Percentiles rank a stretch among this genome's conserved stretches.
Conservation (phyloP, 2,888 invertebrate species). For the Eristalis pertinax region DNA sequence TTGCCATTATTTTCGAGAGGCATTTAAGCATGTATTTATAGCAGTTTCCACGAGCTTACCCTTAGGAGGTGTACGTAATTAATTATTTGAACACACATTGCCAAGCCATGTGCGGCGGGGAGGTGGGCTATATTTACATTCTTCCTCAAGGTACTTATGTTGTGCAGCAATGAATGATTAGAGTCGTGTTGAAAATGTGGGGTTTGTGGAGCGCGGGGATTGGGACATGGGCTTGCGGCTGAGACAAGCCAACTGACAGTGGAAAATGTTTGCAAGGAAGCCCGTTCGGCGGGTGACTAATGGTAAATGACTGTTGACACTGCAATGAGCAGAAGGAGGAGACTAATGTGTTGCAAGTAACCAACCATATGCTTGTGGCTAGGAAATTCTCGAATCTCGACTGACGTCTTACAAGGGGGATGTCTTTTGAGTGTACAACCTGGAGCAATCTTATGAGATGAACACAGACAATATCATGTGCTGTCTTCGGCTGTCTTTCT, state of each 20-base stretch:
- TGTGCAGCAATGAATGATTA: neutral
- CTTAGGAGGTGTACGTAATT: conserved; percentile 1
- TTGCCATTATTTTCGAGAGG: neutral
- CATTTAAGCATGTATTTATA: neutral
- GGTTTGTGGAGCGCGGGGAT: neutral
- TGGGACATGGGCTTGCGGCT: neutral
- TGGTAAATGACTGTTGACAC: neutral
- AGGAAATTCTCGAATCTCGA: too few species aligned
- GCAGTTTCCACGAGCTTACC: neutral
- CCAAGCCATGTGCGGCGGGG: neutral
- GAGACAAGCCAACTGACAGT: neutral
- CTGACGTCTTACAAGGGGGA: too few species aligned
- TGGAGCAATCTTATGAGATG: too few species aligned
- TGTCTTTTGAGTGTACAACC: too few species aligned
- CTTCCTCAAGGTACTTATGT: neutral
- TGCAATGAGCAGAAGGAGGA: neutral
- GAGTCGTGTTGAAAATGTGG: neutral
- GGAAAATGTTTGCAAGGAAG: neutral
- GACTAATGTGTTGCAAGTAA: too few species aligned
- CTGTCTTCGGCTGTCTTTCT: too few species aligned
- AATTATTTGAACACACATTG: conserved; percentile 8
- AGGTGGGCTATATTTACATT: neutral
- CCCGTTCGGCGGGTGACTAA: too few species aligned
- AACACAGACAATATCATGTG: too few species aligned
- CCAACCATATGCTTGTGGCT: too few species aligned